Conservation (phyloP, 2,113 vertebrate species). For the Alligator mississippiensis region DNA sequence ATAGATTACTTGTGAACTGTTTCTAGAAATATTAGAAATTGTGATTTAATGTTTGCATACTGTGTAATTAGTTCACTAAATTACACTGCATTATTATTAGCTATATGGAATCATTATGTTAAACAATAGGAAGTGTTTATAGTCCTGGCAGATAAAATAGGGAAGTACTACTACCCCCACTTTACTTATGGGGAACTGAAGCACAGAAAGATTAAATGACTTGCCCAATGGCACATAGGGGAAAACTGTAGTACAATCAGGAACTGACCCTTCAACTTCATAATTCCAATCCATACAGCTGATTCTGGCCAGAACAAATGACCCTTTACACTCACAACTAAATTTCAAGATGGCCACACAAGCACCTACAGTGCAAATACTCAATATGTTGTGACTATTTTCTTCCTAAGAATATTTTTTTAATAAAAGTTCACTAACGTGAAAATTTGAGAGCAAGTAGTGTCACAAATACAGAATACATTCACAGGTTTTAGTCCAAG, state of each 20-base stretch:
- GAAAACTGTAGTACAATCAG: neutral
- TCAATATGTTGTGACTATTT: neutral
- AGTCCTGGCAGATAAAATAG: neutral
- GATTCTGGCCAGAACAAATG: neutral
- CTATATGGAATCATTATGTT: neutral
- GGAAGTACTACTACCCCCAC: neutral
- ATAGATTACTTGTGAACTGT: constrained; percentile 28
- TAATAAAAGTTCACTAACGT: neutral
- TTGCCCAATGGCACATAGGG: neutral
- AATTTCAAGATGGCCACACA: neutral
- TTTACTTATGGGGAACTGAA: neutral
- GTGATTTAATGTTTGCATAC: constrained; percentile 46
- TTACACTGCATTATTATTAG: constrained; percentile 6
- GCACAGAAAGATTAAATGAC: neutral
- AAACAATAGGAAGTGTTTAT: neutral
- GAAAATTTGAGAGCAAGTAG: neutral
- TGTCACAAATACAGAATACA: neutral
- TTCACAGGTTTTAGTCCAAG: neutral
- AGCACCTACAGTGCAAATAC: neutral
- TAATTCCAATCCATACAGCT: neutral
- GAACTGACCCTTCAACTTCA: neutral
- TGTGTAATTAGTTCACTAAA: neutral
- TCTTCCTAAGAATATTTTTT: neutral
- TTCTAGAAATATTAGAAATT: constrained; percentile 22
- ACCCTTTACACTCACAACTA: neutral